Evolutionary conservation across 92 coral and sea anemone species (phyloP), one percentile per base, ranked within the genome.

Genomic region (Porites lobata): DNA sequence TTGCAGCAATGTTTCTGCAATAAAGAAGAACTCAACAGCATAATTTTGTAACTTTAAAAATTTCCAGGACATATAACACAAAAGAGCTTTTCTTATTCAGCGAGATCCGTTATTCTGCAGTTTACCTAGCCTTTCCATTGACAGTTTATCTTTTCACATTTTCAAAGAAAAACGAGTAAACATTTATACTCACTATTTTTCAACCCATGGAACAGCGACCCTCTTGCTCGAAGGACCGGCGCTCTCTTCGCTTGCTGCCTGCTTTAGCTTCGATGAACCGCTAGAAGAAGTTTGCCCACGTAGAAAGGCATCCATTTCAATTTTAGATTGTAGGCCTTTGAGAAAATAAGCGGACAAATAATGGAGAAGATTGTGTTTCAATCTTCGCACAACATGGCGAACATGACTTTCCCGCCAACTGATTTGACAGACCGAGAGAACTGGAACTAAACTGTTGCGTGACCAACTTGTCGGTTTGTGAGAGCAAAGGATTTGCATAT

Each of bases 201-300:
- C 99, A 13, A 98, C 99, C 99, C 99, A 98, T 5, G 99, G 99
- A 52, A 92, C 88, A 12, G 91, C 79, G 15, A 92, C 86, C 58
- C 89, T 87, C 74, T 89, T 96, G 32, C 91, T 56, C 54, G 98
- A 86, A 65, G 87, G 47, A 11, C 96, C 95, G 0, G 96, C 93
- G 3, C 88, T 72, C 65, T 81, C 81, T 78, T 92, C 95, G 65
- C 83, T 71, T 26, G 87, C 68, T 61, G 91, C 83, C 76, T 87
- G 94, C 82, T 98, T 98, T 65, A 72, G 84, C 83, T 93, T 96
- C 26, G 94, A 72, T 6, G 98, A 80, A 21, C 92, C 76, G 58
- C 79, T 20, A n/a, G 93, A 86, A 10, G 92, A 82, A 54, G 91
- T 88, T 52, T 95, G 94, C 8, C 99, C 99, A 79, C 88, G 94